Evolutionary conservation across 2,888 invertebrate species (phyloP), one percentile per base, ranked within the genome.

Genomic region (Aproaerema taeniolella): DNA sequence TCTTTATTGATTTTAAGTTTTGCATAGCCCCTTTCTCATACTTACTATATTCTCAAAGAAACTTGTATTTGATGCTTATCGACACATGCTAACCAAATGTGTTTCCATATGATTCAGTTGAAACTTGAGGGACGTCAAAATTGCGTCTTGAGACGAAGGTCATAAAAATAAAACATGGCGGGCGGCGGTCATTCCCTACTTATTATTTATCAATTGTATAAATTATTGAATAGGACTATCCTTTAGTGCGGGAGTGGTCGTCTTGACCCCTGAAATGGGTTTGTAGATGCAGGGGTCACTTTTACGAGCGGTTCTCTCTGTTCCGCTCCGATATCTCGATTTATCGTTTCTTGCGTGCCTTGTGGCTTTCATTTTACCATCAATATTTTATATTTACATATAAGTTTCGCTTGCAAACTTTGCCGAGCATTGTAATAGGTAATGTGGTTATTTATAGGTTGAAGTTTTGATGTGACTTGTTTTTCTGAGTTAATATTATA

Each of bases 151-250:
- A 20, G 31, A 26, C 26, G 33, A 13, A 16, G 29, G 24, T 55
- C 58, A 66, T 64, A 70, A 67, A 68, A 63, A 68, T 64, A 69
- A 71, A 69, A 67, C 55, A 66, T 49, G 43, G 49, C 52, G 49
- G 45, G 43, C 51, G 47, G 42, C 50, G 43, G 47, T 49, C 55
- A 52, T 57, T 50, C 43, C 54, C 59, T 53, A 75, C 77, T 69
- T 82, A 83, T 83, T 85, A 85, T 85, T 86, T 81, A 86, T 79
- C 76, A 82, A 82, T 79, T 75, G 82, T 83, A 85, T 86, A 83
- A 77, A 81, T 82, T 83, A 83, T 82, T 77, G 76, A 82, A 77
- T 73, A 67, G 54, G 55, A 57, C 60, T 59, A 62, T 57, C 54
- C 52, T 52, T 49, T 55, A 55, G 50, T 49, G 54, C 47, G 49